Percentiles rank a stretch among this genome's conserved stretches.
phyloP scores from a whole-genome alignment of 2,113 vertebrate genomes.

The Atlantisia rogersi region DNA sequence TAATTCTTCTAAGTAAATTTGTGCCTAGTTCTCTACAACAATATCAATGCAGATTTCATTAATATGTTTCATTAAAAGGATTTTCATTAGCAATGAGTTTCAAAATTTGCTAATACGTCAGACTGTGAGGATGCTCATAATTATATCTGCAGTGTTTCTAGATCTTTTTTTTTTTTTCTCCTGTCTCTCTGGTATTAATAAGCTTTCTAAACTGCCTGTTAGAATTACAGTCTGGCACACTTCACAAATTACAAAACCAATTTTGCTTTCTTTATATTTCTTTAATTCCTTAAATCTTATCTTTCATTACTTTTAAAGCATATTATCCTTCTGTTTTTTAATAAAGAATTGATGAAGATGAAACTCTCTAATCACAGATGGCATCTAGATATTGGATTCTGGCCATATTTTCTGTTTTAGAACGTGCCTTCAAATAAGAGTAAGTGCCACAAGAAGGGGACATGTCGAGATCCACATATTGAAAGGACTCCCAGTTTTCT shows the following conservation, averaged over 20 bases:
- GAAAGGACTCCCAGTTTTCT: not conserved
- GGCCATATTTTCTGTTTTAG: not conserved
- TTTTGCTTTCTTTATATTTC: not conserved
- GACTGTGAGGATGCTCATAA: not conserved
- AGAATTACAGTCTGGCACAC: not conserved
- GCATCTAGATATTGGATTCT: not conserved
- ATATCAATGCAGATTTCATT: not conserved
- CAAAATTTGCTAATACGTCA: not conserved
- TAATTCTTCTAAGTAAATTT: conserved; percentile 9
- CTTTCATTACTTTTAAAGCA: not conserved
- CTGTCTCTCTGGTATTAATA: not conserved
- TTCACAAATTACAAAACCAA: not conserved
- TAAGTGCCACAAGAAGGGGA: not conserved
- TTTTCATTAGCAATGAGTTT: conserved; percentile 11
- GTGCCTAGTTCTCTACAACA: not conserved
- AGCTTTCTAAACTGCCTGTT: not conserved
- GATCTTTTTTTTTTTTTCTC: not conserved
- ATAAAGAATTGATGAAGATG: not conserved
- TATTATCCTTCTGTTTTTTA: not conserved
- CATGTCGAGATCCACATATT: accelerated
- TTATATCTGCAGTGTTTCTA: not conserved
- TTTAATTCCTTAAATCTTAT: not conserved
- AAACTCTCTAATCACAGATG: not conserved
- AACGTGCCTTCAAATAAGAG: not conserved
- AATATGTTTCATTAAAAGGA: not conserved